phyloP scores from a whole-genome alignment of 2,113 vertebrate species.

The Lutjanus erythropterus region DNA sequence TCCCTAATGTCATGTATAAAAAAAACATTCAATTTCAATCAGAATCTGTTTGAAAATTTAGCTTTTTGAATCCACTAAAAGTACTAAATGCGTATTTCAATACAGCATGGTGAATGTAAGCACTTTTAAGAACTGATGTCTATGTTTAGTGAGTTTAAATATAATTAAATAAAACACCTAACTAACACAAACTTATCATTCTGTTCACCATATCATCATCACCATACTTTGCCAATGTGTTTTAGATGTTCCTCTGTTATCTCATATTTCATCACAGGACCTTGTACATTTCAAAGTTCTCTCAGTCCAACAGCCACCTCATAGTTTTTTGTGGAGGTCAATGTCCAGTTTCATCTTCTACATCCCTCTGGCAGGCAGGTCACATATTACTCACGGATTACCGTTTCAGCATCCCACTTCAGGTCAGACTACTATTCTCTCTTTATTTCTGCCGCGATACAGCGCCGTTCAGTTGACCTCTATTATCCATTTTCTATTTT shows the following conservation, averaged over 20 bases:
- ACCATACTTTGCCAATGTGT: not conserved
- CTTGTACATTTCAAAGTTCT: no score
- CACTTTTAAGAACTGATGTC: not conserved
- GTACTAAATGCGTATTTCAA: not conserved
- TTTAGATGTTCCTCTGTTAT: not conserved
- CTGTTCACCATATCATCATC: not conserved
- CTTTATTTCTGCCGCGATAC: no score
- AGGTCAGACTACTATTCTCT: no score
- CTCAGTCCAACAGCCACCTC: not conserved
- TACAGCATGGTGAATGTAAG: not conserved
- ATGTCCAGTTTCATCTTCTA: not conserved
- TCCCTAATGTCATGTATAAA: not conserved
- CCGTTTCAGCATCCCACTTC: no score
- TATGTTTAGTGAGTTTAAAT: constrained; percentile 4
- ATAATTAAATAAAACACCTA: not conserved
- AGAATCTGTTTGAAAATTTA: not conserved
- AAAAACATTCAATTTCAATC: constrained; percentile 3
- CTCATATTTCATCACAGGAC: not conserved
- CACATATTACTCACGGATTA: no score
- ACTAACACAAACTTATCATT: not conserved
- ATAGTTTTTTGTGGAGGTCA: not conserved
- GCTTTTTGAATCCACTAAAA: not conserved
- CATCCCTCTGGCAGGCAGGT: not conserved
- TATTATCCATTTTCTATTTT: no score
- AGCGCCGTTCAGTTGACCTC: no score